Base-by-base conservation (phyloP, 2,888 invertebrate species). In the Drosophila differens region DNA sequence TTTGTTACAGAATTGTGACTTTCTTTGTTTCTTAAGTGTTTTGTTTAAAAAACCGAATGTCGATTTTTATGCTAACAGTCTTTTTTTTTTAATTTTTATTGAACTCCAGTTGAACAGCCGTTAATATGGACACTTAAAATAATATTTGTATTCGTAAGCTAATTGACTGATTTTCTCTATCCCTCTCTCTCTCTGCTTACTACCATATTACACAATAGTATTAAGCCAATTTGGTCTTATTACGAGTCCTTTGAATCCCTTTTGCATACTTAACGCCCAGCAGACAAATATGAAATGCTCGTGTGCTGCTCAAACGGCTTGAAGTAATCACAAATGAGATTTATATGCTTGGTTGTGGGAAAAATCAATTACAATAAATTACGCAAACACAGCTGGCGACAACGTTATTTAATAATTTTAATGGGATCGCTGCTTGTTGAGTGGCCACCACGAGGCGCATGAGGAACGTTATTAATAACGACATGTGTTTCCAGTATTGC, bases 391-490 rank as follows among this genome's bases (percentile, higher is more conserved):
- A 82, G 77, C 76, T 83, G 75, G 57, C 66, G 51, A 37, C n/a
- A 55, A 35, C 32, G 86, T 85, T 81, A 82, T 70, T 81, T 89
- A 83, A 85, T 83, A 76, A 68, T 82, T 85, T 81, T 89, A 85
- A 89, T 82, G 87, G 82, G 76, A 74, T 70, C 41, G 65, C 59
- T 16, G 25, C 16, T 71, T 65, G 61, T 66, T 82, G 73, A 74
- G 61, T 63, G n/a, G 52, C 49, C 39, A 33, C 64, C 19, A 68
- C 70, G 51, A 30, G 71, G 61, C 79, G 61, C 67, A 81, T 79
- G 79, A 39, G 74, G 73, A 77, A 82, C 60, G 54, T 70, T 75
- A 70, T 57, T 66, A 84, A 12, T 66, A 82, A 75, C 72, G 76
- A 66, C 80, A 83, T 79, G 60, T 89, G 89, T 53, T 76, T 74